These are phyloP conservation scores for Zaprionus ghesquierei DNA, from an alignment of 1,140 invertebrate species.

Conservation along the genomic window DNA sequence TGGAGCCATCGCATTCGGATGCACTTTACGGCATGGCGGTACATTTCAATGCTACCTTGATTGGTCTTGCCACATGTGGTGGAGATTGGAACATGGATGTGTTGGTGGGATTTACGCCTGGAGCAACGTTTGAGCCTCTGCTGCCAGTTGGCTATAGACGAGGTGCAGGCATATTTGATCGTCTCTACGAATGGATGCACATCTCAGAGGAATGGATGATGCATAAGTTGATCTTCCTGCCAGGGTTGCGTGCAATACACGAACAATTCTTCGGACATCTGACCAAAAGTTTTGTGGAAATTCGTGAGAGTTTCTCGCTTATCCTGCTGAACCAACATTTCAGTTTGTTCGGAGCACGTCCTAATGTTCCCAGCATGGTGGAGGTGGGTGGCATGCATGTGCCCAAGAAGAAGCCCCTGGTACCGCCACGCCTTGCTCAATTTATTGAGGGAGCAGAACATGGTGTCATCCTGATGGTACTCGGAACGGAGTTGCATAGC, in stretches of 20 bases:
- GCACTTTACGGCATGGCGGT: constrained; percentile 40
- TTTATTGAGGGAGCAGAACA: constrained; percentile 84
- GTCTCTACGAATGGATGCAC: constrained; percentile 43
- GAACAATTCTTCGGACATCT: constrained; percentile 60
- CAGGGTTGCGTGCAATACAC: constrained; percentile 26
- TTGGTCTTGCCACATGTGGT: constrained; percentile 48
- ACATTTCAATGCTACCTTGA: constrained; percentile 50
- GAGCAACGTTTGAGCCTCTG: constrained; percentile 36
- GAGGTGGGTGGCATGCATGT: constrained; percentile 78
- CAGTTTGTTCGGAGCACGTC: constrained; percentile 45
- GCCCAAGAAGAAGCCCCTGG: constrained; percentile 81
- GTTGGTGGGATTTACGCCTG: constrained; percentile 22
- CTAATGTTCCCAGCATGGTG: constrained; percentile 60
- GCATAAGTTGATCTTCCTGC: constrained; percentile 34
- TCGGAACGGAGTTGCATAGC: constrained; percentile 85
- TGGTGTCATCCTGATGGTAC: constrained; percentile 85
- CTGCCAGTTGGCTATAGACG: not conserved
- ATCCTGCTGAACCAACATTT: constrained; percentile 72
- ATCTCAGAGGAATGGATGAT: constrained; percentile 63
- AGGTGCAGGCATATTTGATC: constrained; percentile 24
- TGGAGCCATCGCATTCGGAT: constrained; percentile 46
- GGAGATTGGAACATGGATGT: constrained; percentile 55
- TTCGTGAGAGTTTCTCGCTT: constrained; percentile 48
- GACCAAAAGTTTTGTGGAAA: constrained; percentile 27
- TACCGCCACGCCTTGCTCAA: constrained; percentile 81